A percentile compares a stretch with the other conserved stretches of the same genome.
phyloP scores from a whole-genome alignment of 2,888 invertebrate species.

The Clistopyga incitator region DNA sequence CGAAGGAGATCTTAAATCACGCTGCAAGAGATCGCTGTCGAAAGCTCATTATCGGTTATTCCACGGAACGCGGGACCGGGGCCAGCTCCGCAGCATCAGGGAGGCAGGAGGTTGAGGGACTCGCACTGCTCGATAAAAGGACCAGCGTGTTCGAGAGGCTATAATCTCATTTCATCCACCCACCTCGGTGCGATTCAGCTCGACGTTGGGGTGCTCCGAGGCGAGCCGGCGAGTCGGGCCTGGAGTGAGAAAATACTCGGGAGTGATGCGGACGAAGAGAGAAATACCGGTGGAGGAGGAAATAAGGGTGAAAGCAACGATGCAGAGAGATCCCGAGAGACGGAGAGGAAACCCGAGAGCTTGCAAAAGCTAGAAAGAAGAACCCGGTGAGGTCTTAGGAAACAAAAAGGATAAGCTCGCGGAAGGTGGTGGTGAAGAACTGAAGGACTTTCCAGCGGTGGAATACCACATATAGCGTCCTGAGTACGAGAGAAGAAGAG shows the following conservation, averaged over 20 bases:
- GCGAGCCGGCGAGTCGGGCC: neutral
- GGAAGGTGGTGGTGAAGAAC: conserved; percentile 28
- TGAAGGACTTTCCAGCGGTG: conserved; percentile 36
- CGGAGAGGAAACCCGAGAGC: conserved; percentile 40
- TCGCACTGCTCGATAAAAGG: conserved; percentile 27
- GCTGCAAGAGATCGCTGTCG: conserved; percentile 47
- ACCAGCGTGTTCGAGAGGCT: conserved; percentile 44
- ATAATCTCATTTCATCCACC: conserved; percentile 53
- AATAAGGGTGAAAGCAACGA: neutral
- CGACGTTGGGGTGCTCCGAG: conserved; percentile 9
- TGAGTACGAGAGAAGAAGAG: conserved; percentile 27
- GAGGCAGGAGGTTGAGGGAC: neutral
- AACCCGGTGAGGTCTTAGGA: neutral
- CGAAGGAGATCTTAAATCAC: conserved; percentile 26
- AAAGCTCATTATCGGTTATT: conserved; percentile 58
- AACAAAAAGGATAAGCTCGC: conserved; percentile 39
- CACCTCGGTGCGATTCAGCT: conserved; percentile 30
- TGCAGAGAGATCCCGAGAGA: conserved; percentile 59
- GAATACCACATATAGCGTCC: neutral
- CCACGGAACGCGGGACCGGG: conserved; percentile 7
- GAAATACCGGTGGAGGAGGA: neutral
- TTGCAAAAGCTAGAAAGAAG: conserved; percentile 20
- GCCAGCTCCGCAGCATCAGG: neutral
- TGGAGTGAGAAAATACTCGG: neutral
- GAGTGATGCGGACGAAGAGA: conserved; percentile 19